Conservation (phyloP, 1,140 invertebrate species). For the Lordiphosa clarofinis region DNA sequence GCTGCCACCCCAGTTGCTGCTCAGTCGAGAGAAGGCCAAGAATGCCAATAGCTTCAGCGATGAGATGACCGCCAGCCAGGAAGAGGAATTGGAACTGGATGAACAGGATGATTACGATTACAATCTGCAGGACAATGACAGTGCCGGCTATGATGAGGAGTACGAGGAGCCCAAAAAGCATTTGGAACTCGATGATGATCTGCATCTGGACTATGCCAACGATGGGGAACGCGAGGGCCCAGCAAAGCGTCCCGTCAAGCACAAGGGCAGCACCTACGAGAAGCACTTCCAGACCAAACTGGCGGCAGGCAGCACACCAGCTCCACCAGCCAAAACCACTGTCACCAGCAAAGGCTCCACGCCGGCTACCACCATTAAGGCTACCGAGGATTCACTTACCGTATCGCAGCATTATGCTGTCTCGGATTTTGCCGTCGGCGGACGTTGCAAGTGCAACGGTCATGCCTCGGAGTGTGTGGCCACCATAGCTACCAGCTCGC, state of each 20-base stretch:
- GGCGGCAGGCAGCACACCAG: conserved; percentile 50
- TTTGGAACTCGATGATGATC: conserved; percentile 66
- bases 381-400: conserved; percentile 66
- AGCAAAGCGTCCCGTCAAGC: conserved; percentile 47
- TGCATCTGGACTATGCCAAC: conserved; percentile 73
- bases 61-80: conserved; percentile 65
- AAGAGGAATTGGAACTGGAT: conserved; percentile 68
- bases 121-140: conserved; percentile 74
- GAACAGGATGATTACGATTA: conserved; percentile 69
- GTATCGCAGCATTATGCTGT: conserved; percentile 90
- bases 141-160: conserved; percentile 78
- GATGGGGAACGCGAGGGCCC: conserved; percentile 37
- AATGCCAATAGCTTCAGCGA: conserved; percentile 78
- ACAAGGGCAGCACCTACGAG: conserved; percentile 60
- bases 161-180: conserved; percentile 77
- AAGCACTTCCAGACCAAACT: conserved; percentile 65
- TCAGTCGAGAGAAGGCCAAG: conserved; percentile 61
- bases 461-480: conserved; percentile 92
- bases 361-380: conserved; percentile 40
- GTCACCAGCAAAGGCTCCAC: conserved; percentile 1
- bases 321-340: conserved; percentile 13
- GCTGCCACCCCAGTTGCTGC: conserved; percentile 81
- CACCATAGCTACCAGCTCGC: conserved; percentile 25
- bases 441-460: conserved; percentile 99
- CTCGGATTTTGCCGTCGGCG: conserved; percentile 98